Evolutionary conservation across 2,888 invertebrate genomes (phyloP), one percentile per base, ranked within the genome.

Genomic region (Brachylomia viminalis): DNA sequence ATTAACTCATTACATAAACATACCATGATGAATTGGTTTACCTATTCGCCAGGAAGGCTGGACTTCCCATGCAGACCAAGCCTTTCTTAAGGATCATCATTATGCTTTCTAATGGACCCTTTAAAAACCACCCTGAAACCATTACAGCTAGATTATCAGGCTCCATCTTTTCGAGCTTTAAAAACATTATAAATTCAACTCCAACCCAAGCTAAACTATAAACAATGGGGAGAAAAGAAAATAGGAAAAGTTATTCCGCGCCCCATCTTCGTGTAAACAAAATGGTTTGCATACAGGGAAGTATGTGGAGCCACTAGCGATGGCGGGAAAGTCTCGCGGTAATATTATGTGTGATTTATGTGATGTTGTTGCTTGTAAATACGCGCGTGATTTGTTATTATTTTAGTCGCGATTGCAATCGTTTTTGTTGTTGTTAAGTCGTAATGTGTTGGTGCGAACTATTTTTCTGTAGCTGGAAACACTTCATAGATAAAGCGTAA

Each of bases 191-290:
- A 73, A 79, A 87, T 79, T 79, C 71, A 59, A 59, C 65, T 56
- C 49, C 62, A 49, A 76, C 64, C 33, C 56, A 15, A 58, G 47
- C 72, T 77, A 80, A 84, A 77, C 71, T 85, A 79, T 85, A 82
- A 79, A 86, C 80, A 85, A 79, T 72, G 70, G 52, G 7, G 64
- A 66, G 74, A 77, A 80, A 83, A 87, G 87, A 86, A 89, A 91
- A 91, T 88, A 87, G 80, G 86, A 90, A 91, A 92, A 90, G 89
- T 91, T 92, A 89, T 91, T 91, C 81, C 83, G 72, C 80, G 80
- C 82, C 75, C 62, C 76, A 65, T 83, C 84, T 83, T 75, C 73
- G 84, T 87, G 88, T 90, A 89, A 90, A 91, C 86, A 87, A 88
- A 90, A 90, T 88, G 83, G 86, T 91, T 90, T 89, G 90, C 90